Conservation (phyloP, 2,797 vertebrate species). For the Emydoidea blandingii region DNA sequence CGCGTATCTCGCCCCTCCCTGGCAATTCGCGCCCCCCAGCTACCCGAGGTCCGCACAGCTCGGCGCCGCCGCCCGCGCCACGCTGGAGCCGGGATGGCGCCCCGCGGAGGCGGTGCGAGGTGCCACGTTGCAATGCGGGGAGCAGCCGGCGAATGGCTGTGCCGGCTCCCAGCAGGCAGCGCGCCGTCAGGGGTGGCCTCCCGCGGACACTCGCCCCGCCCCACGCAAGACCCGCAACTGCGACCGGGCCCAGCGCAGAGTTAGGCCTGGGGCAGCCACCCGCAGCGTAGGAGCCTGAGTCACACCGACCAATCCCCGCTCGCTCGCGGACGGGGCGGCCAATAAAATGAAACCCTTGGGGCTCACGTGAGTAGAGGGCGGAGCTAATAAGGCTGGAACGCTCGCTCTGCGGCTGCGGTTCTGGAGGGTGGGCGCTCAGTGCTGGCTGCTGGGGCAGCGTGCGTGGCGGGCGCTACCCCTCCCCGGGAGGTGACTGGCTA, state of each 20-base stretch:
- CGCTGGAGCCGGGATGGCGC: too few relatives aligned
- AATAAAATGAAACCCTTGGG: not conserved
- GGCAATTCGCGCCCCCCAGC: too few relatives aligned
- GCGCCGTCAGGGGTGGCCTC: not conserved
- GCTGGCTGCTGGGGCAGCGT: too few relatives aligned
- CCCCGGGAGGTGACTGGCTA: too few relatives aligned
- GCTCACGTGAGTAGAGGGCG: not conserved
- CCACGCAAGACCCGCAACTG: too few relatives aligned
- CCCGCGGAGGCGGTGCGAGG: accelerated
- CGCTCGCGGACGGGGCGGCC: not conserved
- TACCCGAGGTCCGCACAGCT: too few relatives aligned
- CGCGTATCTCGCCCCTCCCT: too few relatives aligned
- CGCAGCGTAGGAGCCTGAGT: not conserved
- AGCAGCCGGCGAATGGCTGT: not conserved
- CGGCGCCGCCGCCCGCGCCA: too few relatives aligned
- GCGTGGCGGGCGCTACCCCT: too few relatives aligned
- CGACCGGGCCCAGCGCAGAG: not conserved
- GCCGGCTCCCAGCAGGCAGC: not conserved
- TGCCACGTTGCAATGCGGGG: not conserved
- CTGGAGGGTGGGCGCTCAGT: too few relatives aligned
- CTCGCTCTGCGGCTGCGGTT: accelerated
- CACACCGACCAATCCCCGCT: not conserved
- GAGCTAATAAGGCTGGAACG: not conserved
- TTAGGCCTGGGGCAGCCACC: not conserved
- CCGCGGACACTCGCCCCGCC: not conserved